Percentiles rank a stretch among this genome's conserved stretches.
phyloP scores from a whole-genome alignment of 2,113 vertebrate species.

The Chaenocephalus aceratus region DNA sequence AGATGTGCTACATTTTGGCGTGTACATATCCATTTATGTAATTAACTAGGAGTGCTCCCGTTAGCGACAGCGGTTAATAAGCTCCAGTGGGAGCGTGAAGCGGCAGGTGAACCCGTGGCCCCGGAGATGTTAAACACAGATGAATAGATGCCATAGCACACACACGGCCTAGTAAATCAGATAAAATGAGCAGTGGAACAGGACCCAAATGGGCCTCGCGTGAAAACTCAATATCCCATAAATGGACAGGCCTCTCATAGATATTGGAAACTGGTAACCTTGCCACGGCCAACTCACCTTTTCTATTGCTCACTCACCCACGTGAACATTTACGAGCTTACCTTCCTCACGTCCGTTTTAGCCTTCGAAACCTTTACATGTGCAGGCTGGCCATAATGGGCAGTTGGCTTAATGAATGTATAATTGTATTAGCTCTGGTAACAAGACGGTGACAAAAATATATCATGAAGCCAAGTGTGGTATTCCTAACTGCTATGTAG shows the following conservation, averaged over 20 bases:
- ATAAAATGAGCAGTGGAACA: conserved; percentile 68
- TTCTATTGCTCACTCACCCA: conserved; percentile 53
- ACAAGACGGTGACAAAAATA: conserved; percentile 42
- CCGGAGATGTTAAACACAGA: conserved; percentile 82
- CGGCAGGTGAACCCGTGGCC: conserved; percentile 79
- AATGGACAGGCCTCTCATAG: conserved; percentile 79
- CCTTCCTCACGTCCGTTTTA: conserved; percentile 30
- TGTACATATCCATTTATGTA: conserved; percentile 80
- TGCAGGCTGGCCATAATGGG: conserved; percentile 40
- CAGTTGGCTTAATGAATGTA: conserved; percentile 60
- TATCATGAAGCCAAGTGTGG: conserved; percentile 26
- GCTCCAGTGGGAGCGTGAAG: conserved; percentile 69
- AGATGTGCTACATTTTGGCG: conserved; percentile 74
- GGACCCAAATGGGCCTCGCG: conserved; percentile 69
- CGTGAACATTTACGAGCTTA: conserved; percentile 52
- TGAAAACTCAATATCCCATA: conserved; percentile 78
- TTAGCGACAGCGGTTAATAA: conserved; percentile 76
- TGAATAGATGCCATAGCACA: conserved; percentile 79
- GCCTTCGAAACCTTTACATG: conserved; percentile 53
- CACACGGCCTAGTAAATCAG: conserved; percentile 76
- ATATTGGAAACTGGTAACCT: conserved; percentile 80
- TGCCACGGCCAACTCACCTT: conserved; percentile 59
- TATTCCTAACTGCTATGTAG: not conserved
- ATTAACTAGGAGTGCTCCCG: conserved; percentile 80
- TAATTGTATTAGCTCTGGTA: conserved; percentile 53